Evolutionary conservation across 2,888 invertebrate species (phyloP).

Genomic region (Tyria jacobaeae): DNA sequence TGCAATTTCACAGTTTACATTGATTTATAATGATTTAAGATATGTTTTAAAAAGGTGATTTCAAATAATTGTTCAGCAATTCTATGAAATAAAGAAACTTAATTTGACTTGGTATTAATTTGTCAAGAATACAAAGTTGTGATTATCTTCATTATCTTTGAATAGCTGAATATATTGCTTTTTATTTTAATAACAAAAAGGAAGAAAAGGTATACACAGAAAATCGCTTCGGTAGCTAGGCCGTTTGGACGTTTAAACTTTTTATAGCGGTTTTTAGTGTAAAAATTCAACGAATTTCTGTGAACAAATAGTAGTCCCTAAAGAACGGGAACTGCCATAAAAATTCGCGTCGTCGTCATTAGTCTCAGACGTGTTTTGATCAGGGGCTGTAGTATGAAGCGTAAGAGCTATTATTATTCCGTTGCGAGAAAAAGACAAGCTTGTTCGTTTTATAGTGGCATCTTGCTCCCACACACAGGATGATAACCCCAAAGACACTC

Average conservation of each 20-base stretch:
- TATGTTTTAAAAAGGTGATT: too few species aligned
- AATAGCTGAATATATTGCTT: conserved; percentile 37
- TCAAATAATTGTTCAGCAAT: too few species aligned
- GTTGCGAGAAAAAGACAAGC: conserved; percentile 47
- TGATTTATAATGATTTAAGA: too few species aligned
- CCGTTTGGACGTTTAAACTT: conserved; percentile 69
- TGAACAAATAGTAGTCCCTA: conserved; percentile 75
- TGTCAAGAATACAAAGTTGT: conserved; percentile 15
- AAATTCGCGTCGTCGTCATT: conserved; percentile 81
- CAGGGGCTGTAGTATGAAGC: conserved; percentile 64
- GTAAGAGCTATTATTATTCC: conserved; percentile 57
- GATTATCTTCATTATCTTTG: conserved; percentile 30
- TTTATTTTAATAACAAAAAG: conserved; percentile 50
- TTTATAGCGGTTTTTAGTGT: conserved; percentile 69
- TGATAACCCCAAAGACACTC: conserved; percentile 60
- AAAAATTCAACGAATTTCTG: conserved; percentile 74
- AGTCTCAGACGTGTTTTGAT: conserved; percentile 84
- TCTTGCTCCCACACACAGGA: conserved; percentile 51
- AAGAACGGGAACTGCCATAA: conserved; percentile 77
- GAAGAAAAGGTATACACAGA: conserved; percentile 55
- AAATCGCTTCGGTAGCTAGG: conserved; percentile 56
- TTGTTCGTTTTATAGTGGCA: conserved; percentile 44
- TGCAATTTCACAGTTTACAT: too few species aligned
- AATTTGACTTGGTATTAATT: too few species aligned
- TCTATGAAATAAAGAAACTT: too few species aligned